phyloP scores from a whole-genome alignment of 2,797 vertebrate species.

The Gallinago stenura region DNA sequence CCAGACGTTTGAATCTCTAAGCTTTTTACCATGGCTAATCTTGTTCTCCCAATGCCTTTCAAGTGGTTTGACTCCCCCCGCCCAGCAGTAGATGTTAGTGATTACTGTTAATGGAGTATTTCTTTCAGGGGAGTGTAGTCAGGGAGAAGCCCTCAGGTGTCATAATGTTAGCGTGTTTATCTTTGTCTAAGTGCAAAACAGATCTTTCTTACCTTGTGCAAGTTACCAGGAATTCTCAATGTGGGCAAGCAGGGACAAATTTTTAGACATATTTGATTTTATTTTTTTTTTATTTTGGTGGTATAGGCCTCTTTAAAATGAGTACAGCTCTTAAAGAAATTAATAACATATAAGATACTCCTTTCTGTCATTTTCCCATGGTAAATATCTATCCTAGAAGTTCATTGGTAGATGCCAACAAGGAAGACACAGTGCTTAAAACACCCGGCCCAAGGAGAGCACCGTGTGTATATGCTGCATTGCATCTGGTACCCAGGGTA shows the following conservation, averaged over 20 bases:
- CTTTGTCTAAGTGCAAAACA: not conserved
- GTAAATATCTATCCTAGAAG: not conserved
- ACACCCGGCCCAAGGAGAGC: not conserved
- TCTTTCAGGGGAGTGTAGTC: not conserved
- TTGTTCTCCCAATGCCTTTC: slow-evolving; percentile 39
- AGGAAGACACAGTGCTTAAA: not conserved
- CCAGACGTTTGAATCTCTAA: slow-evolving; percentile 45
- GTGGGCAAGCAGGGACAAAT: not conserved
- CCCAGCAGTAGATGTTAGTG: not conserved
- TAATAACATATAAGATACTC: not conserved
- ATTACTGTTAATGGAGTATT: not conserved
- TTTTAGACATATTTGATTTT: not conserved
- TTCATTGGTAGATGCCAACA: not conserved
- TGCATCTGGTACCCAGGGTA: not conserved
- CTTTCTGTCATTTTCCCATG: not conserved
- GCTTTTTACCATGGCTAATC: slow-evolving; percentile 64
- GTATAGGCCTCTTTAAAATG: not conserved
- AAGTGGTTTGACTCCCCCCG: not conserved
- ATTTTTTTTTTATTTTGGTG: not conserved
- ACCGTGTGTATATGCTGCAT: not conserved
- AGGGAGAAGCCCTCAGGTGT: not conserved
- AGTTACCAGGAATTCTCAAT: not conserved
- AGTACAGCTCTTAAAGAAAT: not conserved
- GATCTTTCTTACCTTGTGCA: not conserved
- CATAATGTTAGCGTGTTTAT: not conserved